Evolutionary conservation across 2,888 invertebrate genomes (phyloP).

Genomic region (Cerastis rubricosa): DNA sequence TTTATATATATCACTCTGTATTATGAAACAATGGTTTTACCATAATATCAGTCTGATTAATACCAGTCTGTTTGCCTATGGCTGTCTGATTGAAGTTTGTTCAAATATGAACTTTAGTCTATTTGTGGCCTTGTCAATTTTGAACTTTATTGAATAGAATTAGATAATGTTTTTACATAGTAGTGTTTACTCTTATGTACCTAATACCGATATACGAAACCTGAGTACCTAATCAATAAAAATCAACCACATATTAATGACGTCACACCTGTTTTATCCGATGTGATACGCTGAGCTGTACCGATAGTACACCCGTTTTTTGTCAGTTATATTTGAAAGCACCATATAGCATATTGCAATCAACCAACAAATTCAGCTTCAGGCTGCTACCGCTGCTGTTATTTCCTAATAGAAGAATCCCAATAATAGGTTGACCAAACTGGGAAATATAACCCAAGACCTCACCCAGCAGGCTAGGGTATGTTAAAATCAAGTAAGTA

Average conservation of each 20-base stretch:
- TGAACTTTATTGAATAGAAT: slow-evolving; percentile 9
- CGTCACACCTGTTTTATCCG: neutral
- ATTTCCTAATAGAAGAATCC: neutral
- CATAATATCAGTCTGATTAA: neutral
- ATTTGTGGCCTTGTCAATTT: slow-evolving; percentile 22
- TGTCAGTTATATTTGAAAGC: neutral
- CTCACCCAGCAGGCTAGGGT: neutral
- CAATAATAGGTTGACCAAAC: too few species aligned
- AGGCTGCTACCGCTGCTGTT: neutral
- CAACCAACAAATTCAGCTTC: neutral
- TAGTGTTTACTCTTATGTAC: neutral
- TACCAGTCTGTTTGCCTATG: neutral
- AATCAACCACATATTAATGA: neutral
- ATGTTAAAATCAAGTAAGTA: neutral
- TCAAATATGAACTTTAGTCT: slow-evolving; percentile 10
- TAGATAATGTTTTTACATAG: neutral
- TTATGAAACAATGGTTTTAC: slow-evolving; percentile 21
- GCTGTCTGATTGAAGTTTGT: neutral
- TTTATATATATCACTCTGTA: slow-evolving; percentile 1
- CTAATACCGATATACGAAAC: too few species aligned
- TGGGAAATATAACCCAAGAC: neutral
- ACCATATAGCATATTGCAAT: neutral
- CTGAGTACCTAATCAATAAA: neutral
- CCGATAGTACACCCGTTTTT: neutral
- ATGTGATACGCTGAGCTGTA: neutral